These are phyloP conservation scores for Mercenaria mercenaria DNA, from an alignment of 1,140 invertebrate species.

Conservation along the genomic window DNA sequence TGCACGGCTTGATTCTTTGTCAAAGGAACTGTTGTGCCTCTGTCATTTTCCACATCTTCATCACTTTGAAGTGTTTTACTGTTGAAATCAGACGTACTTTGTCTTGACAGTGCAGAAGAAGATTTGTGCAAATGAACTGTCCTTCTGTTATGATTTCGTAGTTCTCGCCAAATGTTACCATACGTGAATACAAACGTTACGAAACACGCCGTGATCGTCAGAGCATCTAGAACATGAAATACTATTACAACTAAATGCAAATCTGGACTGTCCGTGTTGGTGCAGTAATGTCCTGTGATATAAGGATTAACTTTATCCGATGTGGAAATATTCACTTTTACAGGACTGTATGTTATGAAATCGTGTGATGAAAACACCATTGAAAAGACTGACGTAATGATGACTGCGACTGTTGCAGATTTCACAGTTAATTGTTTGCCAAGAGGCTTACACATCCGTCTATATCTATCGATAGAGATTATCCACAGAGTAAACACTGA, in stretches of 20 bases:
- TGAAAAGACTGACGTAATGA: background rate
- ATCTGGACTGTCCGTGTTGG: background rate
- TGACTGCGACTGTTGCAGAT: background rate
- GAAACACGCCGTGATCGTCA: background rate
- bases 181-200: constrained; percentile 20
- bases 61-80: background rate
- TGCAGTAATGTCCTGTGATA: constrained; percentile 33
- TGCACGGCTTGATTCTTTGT: background rate
- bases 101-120: too few relatives aligned
- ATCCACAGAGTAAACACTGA: constrained; percentile 18
- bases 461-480: constrained; percentile 37
- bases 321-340: background rate
- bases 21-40: too few relatives aligned
- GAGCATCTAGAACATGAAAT: constrained; percentile 6
- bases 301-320: background rate
- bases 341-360: constrained; percentile 36
- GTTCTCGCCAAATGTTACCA: background rate
- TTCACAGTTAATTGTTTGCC: constrained; percentile 4
- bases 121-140: background rate
- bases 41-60: background rate
- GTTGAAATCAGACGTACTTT: background rate
- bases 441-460: constrained; percentile 35
- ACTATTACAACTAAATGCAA: background rate
- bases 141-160: background rate
- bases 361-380: background rate